Evolutionary conservation across 2,888 invertebrate genomes (phyloP).

Genomic region (Melanostoma scalare): DNA sequence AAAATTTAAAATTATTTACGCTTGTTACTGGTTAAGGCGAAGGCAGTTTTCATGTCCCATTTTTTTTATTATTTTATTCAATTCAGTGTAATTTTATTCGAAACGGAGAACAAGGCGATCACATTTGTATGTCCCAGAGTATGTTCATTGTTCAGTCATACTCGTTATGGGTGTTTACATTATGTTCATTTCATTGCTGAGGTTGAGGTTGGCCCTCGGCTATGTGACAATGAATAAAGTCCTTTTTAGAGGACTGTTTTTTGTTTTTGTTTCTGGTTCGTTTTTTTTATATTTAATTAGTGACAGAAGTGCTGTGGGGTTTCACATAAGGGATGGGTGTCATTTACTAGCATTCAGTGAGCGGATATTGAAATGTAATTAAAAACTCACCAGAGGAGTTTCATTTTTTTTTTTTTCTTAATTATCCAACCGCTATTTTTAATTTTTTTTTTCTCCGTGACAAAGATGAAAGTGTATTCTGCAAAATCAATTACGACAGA

Average conservation of each 20-base stretch:
- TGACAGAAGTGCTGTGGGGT: slow-evolving; percentile 21
- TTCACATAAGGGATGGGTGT: neutral
- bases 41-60: neutral
- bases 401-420: no score
- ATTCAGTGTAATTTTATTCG: slow-evolving; percentile 24
- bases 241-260: slow-evolving; percentile 49
- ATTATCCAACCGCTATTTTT: no score
- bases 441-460: no score
- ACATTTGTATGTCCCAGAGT: neutral
- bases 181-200: slow-evolving; percentile 23
- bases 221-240: slow-evolving; percentile 40
- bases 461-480: no score
- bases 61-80: slow-evolving; percentile 32
- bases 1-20: slow-evolving; percentile 68
- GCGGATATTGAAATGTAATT: slow-evolving; percentile 31
- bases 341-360: neutral
- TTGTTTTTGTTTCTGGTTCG: neutral
- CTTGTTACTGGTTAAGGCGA: slow-evolving; percentile 24
- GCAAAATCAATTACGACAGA: no score
- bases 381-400: neutral
- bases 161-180: neutral
- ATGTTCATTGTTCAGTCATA: neutral
- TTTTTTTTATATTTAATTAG: slow-evolving; percentile 48
- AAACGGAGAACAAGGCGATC: neutral
- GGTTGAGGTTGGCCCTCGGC: slow-evolving; percentile 34